These are phyloP conservation scores for Tetragnatha montana DNA, from an alignment of 2,888 invertebrate genomes.

Conservation along the genomic window DNA sequence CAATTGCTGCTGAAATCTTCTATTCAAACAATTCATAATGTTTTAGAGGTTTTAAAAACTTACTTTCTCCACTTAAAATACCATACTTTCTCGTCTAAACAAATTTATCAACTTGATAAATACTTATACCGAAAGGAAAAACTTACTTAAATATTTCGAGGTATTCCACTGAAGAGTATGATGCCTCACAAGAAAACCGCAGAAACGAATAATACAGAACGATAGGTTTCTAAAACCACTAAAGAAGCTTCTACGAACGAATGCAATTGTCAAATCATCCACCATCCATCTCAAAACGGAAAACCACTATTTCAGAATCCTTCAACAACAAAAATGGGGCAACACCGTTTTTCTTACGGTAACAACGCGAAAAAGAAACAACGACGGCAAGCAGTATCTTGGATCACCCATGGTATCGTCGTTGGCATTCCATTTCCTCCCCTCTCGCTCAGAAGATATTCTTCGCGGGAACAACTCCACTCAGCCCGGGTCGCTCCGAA, in stretches of 20 bases:
- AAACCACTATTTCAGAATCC: slow-evolving; percentile 18
- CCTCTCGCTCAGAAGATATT: neutral
- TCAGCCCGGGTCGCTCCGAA: neutral
- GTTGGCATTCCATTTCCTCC: slow-evolving; percentile 45
- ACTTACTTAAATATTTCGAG: slow-evolving; percentile 12
- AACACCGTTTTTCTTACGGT: neutral
- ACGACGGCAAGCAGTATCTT: slow-evolving; percentile 10
- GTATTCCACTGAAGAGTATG: neutral
- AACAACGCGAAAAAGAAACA: slow-evolving; percentile 23
- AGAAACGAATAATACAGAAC: slow-evolving; percentile 9
- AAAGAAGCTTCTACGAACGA: slow-evolving; percentile 1
- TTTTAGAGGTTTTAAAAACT: too few species aligned
- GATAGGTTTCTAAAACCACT: slow-evolving; percentile 18
- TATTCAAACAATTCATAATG: too few species aligned
- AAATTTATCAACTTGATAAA: too few species aligned
- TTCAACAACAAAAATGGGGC: neutral
- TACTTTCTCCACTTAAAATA: too few species aligned
- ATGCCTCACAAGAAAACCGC: slow-evolving; percentile 5
- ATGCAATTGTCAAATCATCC: slow-evolving; percentile 47
- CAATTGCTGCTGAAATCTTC: too few species aligned
- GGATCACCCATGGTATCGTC: neutral
- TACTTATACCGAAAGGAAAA: neutral
- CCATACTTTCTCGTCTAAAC: too few species aligned
- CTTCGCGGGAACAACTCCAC: slow-evolving; percentile 1
- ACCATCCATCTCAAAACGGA: slow-evolving; percentile 53